Percentiles rank a stretch among this genome's conserved stretches.
These are phyloP conservation scores for Heliothis virescens DNA, from an alignment of 1,140 invertebrate species.

Conservation along the genomic window DNA sequence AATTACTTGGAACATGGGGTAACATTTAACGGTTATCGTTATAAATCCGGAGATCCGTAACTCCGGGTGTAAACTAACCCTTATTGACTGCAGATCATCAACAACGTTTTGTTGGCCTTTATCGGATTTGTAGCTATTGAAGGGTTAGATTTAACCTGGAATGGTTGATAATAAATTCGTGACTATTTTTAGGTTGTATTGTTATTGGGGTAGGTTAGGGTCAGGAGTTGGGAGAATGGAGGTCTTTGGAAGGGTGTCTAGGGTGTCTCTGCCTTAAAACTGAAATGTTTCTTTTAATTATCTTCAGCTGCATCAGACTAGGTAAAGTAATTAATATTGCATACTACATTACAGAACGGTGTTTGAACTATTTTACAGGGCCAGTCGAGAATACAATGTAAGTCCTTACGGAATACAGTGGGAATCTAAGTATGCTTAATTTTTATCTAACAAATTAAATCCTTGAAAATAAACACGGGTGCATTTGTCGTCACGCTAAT, in stretches of 20 bases:
- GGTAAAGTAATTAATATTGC: too few species aligned
- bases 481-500: neutral
- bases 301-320: too few species aligned
- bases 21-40: neutral
- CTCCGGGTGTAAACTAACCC: neutral
- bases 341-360: too few species aligned
- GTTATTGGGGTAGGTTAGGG: too few species aligned
- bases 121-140: neutral
- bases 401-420: too few species aligned
- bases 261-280: too few species aligned
- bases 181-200: neutral
- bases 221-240: too few species aligned
- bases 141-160: neutral
- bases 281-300: too few species aligned
- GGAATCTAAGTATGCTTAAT: too few species aligned
- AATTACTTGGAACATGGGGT: constrained; percentile 8
- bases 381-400: too few species aligned
- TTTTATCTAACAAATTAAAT: neutral
- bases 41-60: constrained; percentile 3
- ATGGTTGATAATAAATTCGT: neutral
- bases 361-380: too few species aligned
- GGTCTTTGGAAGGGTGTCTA: too few species aligned
- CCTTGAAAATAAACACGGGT: neutral
- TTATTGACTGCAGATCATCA: constrained; percentile 5
- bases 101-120: neutral